Evolutionary conservation across 2,888 invertebrate species (phyloP).

Genomic region (Patella caerulea): DNA sequence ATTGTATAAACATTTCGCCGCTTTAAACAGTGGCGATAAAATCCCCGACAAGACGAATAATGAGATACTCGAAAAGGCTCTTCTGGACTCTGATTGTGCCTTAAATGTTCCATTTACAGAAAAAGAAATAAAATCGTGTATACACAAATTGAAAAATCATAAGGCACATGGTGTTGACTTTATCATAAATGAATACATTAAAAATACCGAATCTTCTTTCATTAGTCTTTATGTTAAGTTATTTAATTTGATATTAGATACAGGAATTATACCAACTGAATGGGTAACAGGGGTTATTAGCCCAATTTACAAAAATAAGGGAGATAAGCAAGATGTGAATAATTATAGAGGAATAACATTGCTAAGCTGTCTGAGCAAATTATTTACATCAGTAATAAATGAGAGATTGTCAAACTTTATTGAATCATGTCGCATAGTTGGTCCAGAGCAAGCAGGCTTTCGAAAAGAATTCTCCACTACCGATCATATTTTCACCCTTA

Average conservation of each 20-base stretch:
- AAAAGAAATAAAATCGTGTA: conserved; percentile 15
- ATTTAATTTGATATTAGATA: conserved; percentile 23
- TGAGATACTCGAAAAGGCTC: neutral
- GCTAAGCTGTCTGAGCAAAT: neutral
- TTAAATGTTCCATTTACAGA: conserved; percentile 15
- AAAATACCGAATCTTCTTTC: neutral
- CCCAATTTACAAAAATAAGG: conserved; percentile 23
- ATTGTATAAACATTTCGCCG: neutral
- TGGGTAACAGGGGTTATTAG: conserved; percentile 15
- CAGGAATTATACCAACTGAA: conserved; percentile 16
- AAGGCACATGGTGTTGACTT: conserved; percentile 16
- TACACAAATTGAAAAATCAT: conserved; percentile 14
- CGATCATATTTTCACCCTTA: conserved; percentile 17
- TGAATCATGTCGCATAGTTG: neutral
- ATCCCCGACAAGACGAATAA: neutral
- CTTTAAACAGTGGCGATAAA: neutral
- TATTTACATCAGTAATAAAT: conserved; percentile 7
- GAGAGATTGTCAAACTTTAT: neutral
- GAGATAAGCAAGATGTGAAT: conserved; percentile 16
- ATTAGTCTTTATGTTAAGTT: conserved; percentile 8
- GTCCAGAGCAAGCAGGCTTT: conserved; percentile 1
- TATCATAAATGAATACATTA: conserved; percentile 25
- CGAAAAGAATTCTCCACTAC: conserved; percentile 9
- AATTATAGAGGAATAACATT: conserved; percentile 22
- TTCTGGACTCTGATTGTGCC: neutral